A percentile compares a stretch with the other conserved stretches of the same genome.
phyloP scores from a whole-genome alignment of 2,888 invertebrate genomes.

The Gibbula magus region DNA sequence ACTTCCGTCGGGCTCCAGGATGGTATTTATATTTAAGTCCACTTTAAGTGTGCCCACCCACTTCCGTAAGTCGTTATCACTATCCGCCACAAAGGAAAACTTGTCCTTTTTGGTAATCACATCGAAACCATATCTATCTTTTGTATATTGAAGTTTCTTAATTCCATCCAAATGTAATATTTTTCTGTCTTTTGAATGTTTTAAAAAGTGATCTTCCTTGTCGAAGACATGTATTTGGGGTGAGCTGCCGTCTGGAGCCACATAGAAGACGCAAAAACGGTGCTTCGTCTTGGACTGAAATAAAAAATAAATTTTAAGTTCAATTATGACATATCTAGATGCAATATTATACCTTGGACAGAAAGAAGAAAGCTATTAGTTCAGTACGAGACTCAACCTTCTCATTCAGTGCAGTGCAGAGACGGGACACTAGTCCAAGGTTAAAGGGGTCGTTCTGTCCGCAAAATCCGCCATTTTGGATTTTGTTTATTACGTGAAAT shows the following conservation, averaged over 20 bases:
- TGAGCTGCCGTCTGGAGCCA: conserved; percentile 28
- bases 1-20: conserved; percentile 3
- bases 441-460: too few relatives aligned
- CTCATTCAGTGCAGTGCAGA: too few relatives aligned
- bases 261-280: conserved; percentile 42
- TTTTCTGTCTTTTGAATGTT: conserved; percentile 30
- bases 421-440: too few relatives aligned
- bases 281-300: conserved; percentile 46
- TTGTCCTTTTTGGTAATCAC: conserved; percentile 42
- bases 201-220: conserved; percentile 25
- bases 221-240: conserved; percentile 44
- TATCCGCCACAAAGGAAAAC: conserved; percentile 35
- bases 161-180: conserved; percentile 25
- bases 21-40: not conserved
- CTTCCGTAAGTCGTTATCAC: conserved; percentile 32
- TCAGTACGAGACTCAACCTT: too few relatives aligned
- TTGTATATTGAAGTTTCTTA: not conserved
- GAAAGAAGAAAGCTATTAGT: too few relatives aligned
- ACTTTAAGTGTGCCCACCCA: conserved; percentile 40
- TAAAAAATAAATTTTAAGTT: too few relatives aligned
- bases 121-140: conserved; percentile 38
- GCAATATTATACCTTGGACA: too few relatives aligned
- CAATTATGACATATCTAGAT: too few relatives aligned
- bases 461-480: too few relatives aligned
- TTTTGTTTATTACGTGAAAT: too few relatives aligned